A percentile compares a stretch with the other conserved stretches of the same genome.
These are phyloP conservation scores for Mandrillus leucophaeus DNA, from an alignment of 2,113 vertebrate species.

Conservation along the genomic window DNA sequence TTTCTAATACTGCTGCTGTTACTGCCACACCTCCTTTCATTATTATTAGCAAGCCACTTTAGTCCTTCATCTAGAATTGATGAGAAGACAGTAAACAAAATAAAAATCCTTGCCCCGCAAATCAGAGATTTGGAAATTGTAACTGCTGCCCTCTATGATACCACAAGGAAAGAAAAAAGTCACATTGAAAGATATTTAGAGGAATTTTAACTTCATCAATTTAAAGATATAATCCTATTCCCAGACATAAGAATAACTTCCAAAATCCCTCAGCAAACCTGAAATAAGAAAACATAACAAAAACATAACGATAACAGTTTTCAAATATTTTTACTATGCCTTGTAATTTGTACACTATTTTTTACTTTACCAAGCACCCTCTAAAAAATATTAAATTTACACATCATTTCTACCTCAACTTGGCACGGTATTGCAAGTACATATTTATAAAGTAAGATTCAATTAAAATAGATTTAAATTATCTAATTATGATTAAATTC, in stretches of 20 bases:
- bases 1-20: background rate
- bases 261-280: background rate
- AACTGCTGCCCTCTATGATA: background rate
- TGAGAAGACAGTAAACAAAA: background rate
- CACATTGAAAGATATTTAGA: background rate
- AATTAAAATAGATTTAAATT: constrained; percentile 56
- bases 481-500: constrained; percentile 29
- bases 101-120: background rate
- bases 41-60: background rate
- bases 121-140: background rate
- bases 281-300: background rate
- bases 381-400: background rate
- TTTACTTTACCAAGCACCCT: background rate
- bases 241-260: background rate
- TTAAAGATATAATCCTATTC: background rate
- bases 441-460: constrained; percentile 34
- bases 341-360: constrained; percentile 32
- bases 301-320: background rate
- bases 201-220: background rate
- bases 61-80: background rate
- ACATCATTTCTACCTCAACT: background rate
- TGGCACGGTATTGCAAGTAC: background rate
- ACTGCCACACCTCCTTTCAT: background rate
- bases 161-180: background rate
- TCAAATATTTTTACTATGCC: background rate